Evolutionary conservation across 1,140 invertebrate genomes (phyloP).

Genomic region (Tetramorium simillimum): DNA sequence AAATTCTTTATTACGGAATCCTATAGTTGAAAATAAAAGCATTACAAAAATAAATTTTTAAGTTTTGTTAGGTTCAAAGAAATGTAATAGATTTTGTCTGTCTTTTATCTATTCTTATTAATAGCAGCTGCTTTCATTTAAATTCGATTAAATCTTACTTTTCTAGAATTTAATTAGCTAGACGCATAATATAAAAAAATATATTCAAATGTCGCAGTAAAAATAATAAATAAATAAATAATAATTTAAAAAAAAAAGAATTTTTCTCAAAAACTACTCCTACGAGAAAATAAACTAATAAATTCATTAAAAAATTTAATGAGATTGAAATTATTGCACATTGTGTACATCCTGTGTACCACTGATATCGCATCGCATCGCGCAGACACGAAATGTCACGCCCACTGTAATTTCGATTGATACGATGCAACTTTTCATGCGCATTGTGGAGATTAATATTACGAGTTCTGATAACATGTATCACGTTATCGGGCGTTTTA

Average conservation of each 20-base stretch:
- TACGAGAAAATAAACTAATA: neutral
- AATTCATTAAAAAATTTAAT: neutral
- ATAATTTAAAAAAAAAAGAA: neutral
- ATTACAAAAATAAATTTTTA: neutral
- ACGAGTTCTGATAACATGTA: slow-evolving; percentile 17
- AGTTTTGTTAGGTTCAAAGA: neutral
- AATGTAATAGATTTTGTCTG: neutral
- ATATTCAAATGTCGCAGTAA: neutral
- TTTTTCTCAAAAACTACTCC: neutral
- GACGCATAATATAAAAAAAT: neutral
- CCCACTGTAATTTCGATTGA: slow-evolving; percentile 15
- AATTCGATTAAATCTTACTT: neutral
- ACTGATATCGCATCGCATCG: neutral
- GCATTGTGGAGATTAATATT: slow-evolving; percentile 25
- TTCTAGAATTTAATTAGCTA: neutral
- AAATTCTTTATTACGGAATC: neutral
- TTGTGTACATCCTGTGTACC: neutral
- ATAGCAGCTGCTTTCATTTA: neutral
- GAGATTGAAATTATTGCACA: neutral
- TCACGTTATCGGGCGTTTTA: slow-evolving; percentile 6
- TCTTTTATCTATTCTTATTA: neutral
- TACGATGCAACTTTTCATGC: slow-evolving; percentile 15
- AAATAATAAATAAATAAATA: neutral
- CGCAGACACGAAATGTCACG: neutral
- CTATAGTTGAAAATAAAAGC: neutral